Conservation (phyloP, 2,797 vertebrate genomes). For the Hapalemur alaotrensis region DNA sequence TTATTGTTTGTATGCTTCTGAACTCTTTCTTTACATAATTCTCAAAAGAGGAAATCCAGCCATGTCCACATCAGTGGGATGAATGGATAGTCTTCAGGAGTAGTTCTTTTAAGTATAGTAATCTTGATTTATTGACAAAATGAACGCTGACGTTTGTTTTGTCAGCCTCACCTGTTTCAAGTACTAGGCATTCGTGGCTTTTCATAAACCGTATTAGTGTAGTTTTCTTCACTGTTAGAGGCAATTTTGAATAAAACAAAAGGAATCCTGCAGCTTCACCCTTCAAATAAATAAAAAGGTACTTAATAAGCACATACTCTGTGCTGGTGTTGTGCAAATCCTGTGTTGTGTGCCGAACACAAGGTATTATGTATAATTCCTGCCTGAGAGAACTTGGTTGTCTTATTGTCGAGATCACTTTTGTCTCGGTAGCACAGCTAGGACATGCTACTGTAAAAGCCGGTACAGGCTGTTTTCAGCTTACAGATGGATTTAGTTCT, state of each 20-base stretch:
- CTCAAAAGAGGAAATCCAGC: not conserved
- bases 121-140: conserved; percentile 6
- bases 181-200: conserved; percentile 29
- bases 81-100: not conserved
- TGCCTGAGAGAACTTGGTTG: not conserved
- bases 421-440: not conserved
- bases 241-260: conserved; percentile 46
- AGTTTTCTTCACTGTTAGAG: not conserved
- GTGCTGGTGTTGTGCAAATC: not conserved
- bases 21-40: not conserved
- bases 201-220: not conserved
- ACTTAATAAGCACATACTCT: not conserved
- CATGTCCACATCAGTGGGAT: not conserved
- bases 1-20: not conserved
- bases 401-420: not conserved
- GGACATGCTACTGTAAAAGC: not conserved
- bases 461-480: not conserved
- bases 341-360: not conserved
- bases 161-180: not conserved
- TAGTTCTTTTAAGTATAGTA: not conserved
- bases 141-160: not conserved
- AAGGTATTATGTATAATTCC: not conserved
- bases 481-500: not conserved
- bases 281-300: not conserved
- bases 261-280: not conserved